A percentile compares a stretch with the other conserved stretches of the same genome.
Conservation (phyloP, 2,888 invertebrate genomes). For the Diabrotica balteata region DNA sequence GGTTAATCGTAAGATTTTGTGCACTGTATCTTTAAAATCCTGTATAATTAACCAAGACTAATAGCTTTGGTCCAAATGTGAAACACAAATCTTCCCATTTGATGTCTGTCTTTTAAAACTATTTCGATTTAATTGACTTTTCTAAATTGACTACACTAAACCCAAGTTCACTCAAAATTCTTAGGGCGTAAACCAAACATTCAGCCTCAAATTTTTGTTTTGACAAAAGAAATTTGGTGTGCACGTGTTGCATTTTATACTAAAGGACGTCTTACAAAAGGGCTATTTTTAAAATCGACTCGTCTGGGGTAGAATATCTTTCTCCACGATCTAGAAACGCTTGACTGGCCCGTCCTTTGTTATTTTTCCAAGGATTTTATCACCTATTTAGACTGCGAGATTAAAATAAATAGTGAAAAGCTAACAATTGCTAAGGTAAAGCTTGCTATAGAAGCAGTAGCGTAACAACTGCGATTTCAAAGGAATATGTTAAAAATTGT, state of each 20-base stretch:
- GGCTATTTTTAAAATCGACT: constrained; percentile 12
- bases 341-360: neutral
- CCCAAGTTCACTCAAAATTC: neutral
- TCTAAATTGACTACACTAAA: constrained; percentile 1
- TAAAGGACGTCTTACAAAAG: neutral
- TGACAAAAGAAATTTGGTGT: constrained; percentile 10
- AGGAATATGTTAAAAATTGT: too few relatives aligned
- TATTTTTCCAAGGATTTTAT: constrained; percentile 1
- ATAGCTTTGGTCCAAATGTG: too few relatives aligned
- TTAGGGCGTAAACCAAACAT: neutral
- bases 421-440: too few relatives aligned
- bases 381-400: neutral
- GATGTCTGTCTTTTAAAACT: too few relatives aligned
- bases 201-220: neutral
- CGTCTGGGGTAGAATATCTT: constrained; percentile 7
- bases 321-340: neutral
- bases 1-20: too few relatives aligned
- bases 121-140: constrained; percentile 2
- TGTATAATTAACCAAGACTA: too few relatives aligned
- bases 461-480: too few relatives aligned
- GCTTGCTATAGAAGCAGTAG: too few relatives aligned
- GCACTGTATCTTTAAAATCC: too few relatives aligned
- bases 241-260: constrained; percentile 9
- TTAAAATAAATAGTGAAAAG: too few relatives aligned
- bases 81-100: too few relatives aligned